Conservation (phyloP, 92 coral and sea anemone species). For the Virgularia gustaviana region DNA sequence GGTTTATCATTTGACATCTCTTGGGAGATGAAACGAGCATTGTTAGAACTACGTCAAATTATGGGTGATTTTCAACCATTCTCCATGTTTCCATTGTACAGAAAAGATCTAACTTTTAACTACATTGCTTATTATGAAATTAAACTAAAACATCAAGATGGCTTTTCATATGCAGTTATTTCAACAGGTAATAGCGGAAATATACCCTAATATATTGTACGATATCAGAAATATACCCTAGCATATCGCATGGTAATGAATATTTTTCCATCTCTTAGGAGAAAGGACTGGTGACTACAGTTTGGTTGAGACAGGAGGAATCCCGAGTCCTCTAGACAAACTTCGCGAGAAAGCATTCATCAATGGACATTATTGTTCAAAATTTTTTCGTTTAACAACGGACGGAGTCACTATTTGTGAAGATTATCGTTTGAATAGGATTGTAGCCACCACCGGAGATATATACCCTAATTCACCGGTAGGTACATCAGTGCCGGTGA, state of each 20-base stretch:
- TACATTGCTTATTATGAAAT: constrained; percentile 10
- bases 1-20: background rate
- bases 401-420: constrained; percentile 5
- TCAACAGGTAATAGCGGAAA: background rate
- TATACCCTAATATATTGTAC: too few relatives aligned
- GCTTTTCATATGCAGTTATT: background rate
- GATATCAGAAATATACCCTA: too few relatives aligned
- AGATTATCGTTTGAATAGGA: background rate
- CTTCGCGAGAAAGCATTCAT: background rate
- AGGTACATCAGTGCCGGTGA: too few relatives aligned
- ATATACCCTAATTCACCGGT: background rate
- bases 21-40: constrained; percentile 9
- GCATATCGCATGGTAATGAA: too few relatives aligned
- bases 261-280: background rate
- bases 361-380: background rate
- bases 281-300: constrained; percentile 1
- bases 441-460: background rate
- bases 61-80: background rate
- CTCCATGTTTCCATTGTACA: background rate
- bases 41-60: background rate
- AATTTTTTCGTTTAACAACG: background rate
- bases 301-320: constrained; percentile 1
- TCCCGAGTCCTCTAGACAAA: background rate
- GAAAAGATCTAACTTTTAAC: background rate
- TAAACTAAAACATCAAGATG: background rate